Evolutionary conservation across 2,797 vertebrate species (phyloP), one percentile per base, ranked within the genome.

Genomic region (Sorex maritimensis): DNA sequence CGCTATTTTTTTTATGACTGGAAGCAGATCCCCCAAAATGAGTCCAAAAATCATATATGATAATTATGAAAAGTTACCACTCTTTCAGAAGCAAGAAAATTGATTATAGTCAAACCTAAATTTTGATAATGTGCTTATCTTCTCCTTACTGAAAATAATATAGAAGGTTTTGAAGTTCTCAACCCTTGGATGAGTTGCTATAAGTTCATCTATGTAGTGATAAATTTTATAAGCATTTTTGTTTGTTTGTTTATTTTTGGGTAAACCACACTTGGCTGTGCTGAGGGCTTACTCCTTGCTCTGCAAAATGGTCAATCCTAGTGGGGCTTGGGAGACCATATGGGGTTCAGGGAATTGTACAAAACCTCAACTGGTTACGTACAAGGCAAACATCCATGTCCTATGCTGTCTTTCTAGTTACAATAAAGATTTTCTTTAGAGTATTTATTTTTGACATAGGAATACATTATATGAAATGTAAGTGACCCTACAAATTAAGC

Each of bases 401-500:
- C 21, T 61, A 61, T 61, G 58, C 58, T 55, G 14, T 61, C 17
- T 61, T 23, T 61, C 6, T 6, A 61, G 19, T 23, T 7, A 19
- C 58, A 61, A 61, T 10, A 46, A 93, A 23, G 5, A 58, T 96
- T 92, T 34, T 79, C 26, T 96, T 95, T 88, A 28, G 23, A 77
- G 94, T n/a, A 17, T 97, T 81, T 95, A 97, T 96, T 68, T 61
- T 94, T 94, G 96, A 92, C 30, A 91, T 15, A 88, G 23, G 95
- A 95, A 93, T 94, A 88, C 81, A 96, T 95, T 97, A 92, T 65
- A 96, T 63, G 9, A 91, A 95, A 28, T 28, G 44, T 95, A 93
- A 81, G 80, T 74, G 82, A 90, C 79, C 55, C 69, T 96, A 94
- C 58, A 95, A 97, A 97, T 97, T 97, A 95, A 84, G 93, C 86